Base-by-base conservation (phyloP, 2,113 vertebrate species). In the Callipepla californica region DNA sequence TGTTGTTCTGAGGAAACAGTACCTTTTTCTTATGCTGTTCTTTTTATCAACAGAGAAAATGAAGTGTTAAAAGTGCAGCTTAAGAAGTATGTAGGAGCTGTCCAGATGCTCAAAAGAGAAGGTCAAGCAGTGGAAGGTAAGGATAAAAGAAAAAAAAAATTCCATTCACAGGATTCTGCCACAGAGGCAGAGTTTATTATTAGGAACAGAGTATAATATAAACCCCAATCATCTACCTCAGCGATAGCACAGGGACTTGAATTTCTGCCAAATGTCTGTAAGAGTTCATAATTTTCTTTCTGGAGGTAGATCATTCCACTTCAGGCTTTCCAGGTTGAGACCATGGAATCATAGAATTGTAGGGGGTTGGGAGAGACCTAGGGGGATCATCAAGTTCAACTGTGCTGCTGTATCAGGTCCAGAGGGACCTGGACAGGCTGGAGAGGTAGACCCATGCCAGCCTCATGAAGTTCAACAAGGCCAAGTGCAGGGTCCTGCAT, bases 91-190 rank as follows among this genome's bases (percentile, higher is more conserved):
- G 99, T 99, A 45, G 99, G 99, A 61, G 99, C 99, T 94, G 99
- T 99, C 75, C 99, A 99, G 98, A 99, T 99, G 99, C 98, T 99
- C 97, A 99, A 99, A 97, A 98, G 99, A 97, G 99, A 99, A 97
- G 98, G 98, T 88, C 98, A 99, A 62, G 95, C 97, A 68, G 93
- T 98, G 48, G 99, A 99, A 87, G 98, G 99, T 99, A 98, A 99
- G 97, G 34, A 38, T 53, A 11, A 83, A 80, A 13, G 2, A 19
- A 17, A 16, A 19, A 22, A n/a, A 34, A 36, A 2, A 61, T 58
- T 44, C 20, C 3, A 0, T 47, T 28, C 19, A 18, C 10, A 28
- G 10, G 17, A 15, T 59, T 87, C 25, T 92, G 12, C 44, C 20
- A 4, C 3, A 81, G 66, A 79, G 26, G 9, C 15, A 9, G 12